These are phyloP conservation scores for Ianthella basta DNA, from an alignment of 37 sponge, comb jelly and placozoan species.

Conservation along the genomic window DNA sequence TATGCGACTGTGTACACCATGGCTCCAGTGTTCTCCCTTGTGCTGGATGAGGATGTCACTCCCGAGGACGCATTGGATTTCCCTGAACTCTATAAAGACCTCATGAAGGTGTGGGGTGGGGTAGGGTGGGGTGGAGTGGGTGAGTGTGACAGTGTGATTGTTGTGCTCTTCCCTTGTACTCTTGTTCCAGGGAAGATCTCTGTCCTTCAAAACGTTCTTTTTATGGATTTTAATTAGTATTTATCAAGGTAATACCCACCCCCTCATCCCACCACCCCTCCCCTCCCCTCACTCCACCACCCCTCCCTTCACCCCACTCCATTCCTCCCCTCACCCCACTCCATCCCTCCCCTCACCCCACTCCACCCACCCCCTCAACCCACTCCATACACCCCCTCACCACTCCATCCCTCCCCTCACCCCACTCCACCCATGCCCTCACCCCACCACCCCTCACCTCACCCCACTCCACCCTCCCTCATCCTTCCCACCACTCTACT, in stretches of 20 bases:
- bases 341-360: background rate
- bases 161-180: background rate
- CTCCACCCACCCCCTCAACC: too few species aligned
- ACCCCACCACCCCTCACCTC: too few species aligned
- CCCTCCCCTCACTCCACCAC: background rate
- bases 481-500: background rate
- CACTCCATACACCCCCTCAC: background rate
- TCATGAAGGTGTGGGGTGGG: slow-evolving; percentile 59
- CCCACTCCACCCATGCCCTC: too few species aligned
- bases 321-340: background rate
- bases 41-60: slow-evolving; percentile 92
- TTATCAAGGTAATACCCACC: slow-evolving; percentile 77
- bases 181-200: slow-evolving; percentile 64
- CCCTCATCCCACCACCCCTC: background rate
- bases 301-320: background rate
- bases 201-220: slow-evolving; percentile 94
- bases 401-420: background rate
- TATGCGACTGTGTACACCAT: slow-evolving; percentile 94
- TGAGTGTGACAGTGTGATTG: too few species aligned
- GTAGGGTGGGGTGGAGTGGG: too few species aligned
- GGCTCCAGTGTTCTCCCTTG: slow-evolving; percentile 93
- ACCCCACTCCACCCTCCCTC: background rate
- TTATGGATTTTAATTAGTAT: slow-evolving; percentile 89
- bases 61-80: slow-evolving; percentile 84
- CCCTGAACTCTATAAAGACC: slow-evolving; percentile 94